Base-by-base conservation (phyloP, 2,113 vertebrate species). In the Odobenus rosmarus region DNA sequence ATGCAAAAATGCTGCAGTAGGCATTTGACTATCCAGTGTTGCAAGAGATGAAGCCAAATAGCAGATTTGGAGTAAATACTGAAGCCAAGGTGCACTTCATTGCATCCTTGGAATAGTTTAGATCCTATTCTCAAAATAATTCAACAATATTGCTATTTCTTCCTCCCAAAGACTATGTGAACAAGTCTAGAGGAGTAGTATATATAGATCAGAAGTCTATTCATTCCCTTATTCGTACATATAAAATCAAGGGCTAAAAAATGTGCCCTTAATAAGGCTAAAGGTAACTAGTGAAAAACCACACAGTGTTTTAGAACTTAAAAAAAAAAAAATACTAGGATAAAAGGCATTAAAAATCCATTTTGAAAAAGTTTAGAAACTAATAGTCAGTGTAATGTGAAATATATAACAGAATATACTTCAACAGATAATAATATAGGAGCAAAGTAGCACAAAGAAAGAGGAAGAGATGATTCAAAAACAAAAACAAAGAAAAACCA, bases 401-500 rank as follows among this genome's bases (percentile, higher is more conserved):
- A 93, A 83, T 46, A 28, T 59, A 26, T 72, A 39, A 72, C 7
- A 85, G 53, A 82, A 76, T 53, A 53, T 39, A 88, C 24, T 93
- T 93, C 9, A 90, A 93, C 15, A 90, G 9, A 39, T 71, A 72
- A 74, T 39, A 26, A 76, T 39, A 62, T 14, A 88, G 21, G 92
- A 49, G 33, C 15, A 21, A 87, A 67, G 13, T 64, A 42, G 39
- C 53, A 90, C 24, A 84, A 79, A 53, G 49, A 64, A 62, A 62
- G 61, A 62, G 12, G 59, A 88, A 24, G 18, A 93, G 24, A 82
- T 10, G 28, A 77, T 55, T 88, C 26, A 64, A 36, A 21, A 19
- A 57, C 11, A 28, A 62, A 80, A 94, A n/a, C 59, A 59, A 83
- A 96, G 46, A n/a, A 71, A 84, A 93, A 96, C 24, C 76, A 67